phyloP scores from a whole-genome alignment of 2,113 vertebrate species.

The Xenopus laevis region DNA sequence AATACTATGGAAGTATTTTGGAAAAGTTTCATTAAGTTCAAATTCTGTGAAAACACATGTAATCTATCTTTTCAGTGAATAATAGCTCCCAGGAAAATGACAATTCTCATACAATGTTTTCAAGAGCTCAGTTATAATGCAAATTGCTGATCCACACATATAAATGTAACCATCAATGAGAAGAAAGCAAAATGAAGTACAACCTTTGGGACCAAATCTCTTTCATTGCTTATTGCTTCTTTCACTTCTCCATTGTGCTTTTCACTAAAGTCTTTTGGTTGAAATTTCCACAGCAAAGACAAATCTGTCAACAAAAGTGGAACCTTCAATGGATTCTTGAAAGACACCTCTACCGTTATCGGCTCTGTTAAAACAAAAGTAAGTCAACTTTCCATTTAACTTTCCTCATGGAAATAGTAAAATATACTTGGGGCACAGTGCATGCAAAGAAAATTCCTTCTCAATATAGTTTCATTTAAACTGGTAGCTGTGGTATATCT shows the following conservation, averaged over 20 bases:
- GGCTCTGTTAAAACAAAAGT: constrained; percentile 71
- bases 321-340: constrained; percentile 92
- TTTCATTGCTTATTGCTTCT: constrained; percentile 73
- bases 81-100: no score
- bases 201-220: constrained; percentile 55
- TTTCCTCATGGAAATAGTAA: no score
- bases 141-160: not conserved
- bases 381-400: no score
- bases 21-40: no score
- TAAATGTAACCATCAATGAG: not conserved
- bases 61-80: no score
- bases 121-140: no score
- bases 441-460: not conserved
- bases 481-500: no score
- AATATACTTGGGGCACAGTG: not conserved
- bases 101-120: no score
- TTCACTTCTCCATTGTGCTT: constrained; percentile 58
- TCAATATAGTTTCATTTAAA: no score
- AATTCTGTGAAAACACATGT: no score
- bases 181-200: not conserved
- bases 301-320: constrained; percentile 82
- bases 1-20: no score
- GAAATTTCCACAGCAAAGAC: constrained; percentile 90
- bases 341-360: constrained; percentile 87
- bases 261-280: constrained; percentile 63